Evolutionary conservation across 2,797 vertebrate species (phyloP).

Genomic region (Myiotriccus ornatus): DNA sequence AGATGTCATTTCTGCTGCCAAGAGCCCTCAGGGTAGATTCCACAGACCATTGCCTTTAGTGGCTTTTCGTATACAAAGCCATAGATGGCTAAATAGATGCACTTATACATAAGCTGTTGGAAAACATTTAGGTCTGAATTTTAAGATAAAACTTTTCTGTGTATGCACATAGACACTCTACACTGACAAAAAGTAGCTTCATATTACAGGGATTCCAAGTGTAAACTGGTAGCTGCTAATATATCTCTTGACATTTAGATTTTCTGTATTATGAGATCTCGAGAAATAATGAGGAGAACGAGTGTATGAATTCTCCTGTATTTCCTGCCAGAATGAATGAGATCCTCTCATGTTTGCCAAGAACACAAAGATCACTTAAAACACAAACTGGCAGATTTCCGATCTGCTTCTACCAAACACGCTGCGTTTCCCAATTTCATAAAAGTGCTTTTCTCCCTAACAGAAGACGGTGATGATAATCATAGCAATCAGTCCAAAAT

Average conservation of each 20-base stretch:
- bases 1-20: not conserved
- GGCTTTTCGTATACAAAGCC: not conserved
- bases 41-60: not conserved
- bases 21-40: not conserved
- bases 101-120: slow-evolving; percentile 11
- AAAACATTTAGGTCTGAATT: slow-evolving; percentile 42
- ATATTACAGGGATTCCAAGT: slow-evolving; percentile 37
- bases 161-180: not conserved
- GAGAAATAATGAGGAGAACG: slow-evolving; percentile 40
- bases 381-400: slow-evolving; percentile 71
- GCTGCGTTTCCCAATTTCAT: slow-evolving; percentile 61
- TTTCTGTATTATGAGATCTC: slow-evolving; percentile 28
- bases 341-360: slow-evolving; percentile 32
- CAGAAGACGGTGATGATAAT: slow-evolving; percentile 97
- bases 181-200: slow-evolving; percentile 33
- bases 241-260: slow-evolving; percentile 49
- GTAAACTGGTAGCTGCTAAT: slow-evolving; percentile 48
- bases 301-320: slow-evolving; percentile 2
- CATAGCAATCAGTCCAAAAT: slow-evolving; percentile 94
- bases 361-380: slow-evolving; percentile 60
- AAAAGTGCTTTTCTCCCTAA: slow-evolving; percentile 72
- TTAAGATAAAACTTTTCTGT: slow-evolving; percentile 26
- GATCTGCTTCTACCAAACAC: slow-evolving; percentile 63
- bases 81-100: not conserved
- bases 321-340: slow-evolving; percentile 59